Base-by-base conservation (phyloP, 2,888 invertebrate genomes). In the Acleris cristana region DNA sequence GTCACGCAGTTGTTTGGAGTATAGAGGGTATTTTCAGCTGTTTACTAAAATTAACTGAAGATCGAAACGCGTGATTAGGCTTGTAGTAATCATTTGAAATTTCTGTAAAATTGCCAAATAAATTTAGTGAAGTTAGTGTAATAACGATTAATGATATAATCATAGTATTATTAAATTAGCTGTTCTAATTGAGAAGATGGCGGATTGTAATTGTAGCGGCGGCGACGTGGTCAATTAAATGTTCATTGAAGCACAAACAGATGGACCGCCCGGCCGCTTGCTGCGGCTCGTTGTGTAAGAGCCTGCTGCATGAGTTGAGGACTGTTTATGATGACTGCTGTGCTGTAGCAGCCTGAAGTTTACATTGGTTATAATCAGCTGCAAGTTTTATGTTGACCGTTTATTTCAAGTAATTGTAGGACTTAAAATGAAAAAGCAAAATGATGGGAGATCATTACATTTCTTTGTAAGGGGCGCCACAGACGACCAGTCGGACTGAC, bases 161-260 rank as follows among this genome's bases (percentile, higher is more conserved):
- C 77, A 80, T 78, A 84, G 79, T 85, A 84, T 84, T 81, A 83
- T 71, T 82, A 84, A 79, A 76, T 70, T 74, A 82, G 81, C 79
- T 74, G 77, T 76, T 79, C 76, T 80, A 76, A 79, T 75, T 78
- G 79, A 76, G 71, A 70, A 74, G 78, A 76, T 78, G 73, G 77
- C 78, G 76, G 78, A 79, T 76, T 79, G 79, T 79, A 34, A 74
- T 71, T 12, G 40, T 40, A 40, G 18, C n/a, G 48, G 18, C 18
- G 18, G 16, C 48, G 77, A 74, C 76, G 78, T 80, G 82, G 87
- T 86, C 87, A 87, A 87, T 88, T 88, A 87, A 79, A 73, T 73
- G 78, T 76, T 75, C 72, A 70, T 72, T 77, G 75, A 76, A 79
- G 80, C 81, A 81, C 81, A 81, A 80, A 80, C 69, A 52, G 67